Conservation (phyloP, 2,888 invertebrate genomes). For the Oligia latruncula region DNA sequence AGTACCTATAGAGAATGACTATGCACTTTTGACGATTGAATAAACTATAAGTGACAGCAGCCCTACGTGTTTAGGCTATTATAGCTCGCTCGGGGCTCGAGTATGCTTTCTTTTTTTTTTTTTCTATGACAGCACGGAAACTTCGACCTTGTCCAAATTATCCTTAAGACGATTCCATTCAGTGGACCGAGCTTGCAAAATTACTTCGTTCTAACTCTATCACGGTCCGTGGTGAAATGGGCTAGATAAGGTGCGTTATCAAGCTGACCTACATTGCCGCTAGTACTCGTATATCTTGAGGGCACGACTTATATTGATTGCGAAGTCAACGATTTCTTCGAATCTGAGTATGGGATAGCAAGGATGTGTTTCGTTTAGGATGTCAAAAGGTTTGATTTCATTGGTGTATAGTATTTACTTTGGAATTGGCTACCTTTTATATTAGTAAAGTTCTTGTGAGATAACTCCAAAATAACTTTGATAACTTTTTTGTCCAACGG, state of each 20-base stretch:
- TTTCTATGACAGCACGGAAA: too few relatives aligned
- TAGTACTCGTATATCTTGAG: slow-evolving; percentile 36
- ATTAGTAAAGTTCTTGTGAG: background rate
- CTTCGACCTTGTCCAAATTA: background rate
- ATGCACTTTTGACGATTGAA: too few relatives aligned
- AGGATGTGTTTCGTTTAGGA: background rate
- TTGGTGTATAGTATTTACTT: background rate
- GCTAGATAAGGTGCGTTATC: slow-evolving; percentile 61
- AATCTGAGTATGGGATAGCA: slow-evolving; percentile 6
- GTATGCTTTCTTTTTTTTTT: too few relatives aligned
- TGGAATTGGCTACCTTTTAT: background rate
- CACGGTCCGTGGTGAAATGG: slow-evolving; percentile 23
- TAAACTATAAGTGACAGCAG: too few relatives aligned
- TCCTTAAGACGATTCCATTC: slow-evolving; percentile 16
- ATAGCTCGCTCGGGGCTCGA: too few relatives aligned
- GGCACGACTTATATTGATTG: slow-evolving; percentile 52
- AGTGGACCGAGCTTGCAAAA: slow-evolving; percentile 1
- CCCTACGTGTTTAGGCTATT: too few relatives aligned
- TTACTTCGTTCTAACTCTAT: slow-evolving; percentile 46
- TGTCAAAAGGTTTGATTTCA: background rate
- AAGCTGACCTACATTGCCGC: slow-evolving; percentile 56
- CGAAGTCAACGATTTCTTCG: slow-evolving; percentile 42
- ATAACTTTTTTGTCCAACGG: too few relatives aligned
- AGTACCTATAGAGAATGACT: too few relatives aligned
- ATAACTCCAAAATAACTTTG: too few relatives aligned